Percentiles rank a stretch among this genome's conserved stretches.
phyloP scores from a whole-genome alignment of 2,797 vertebrate genomes.

The Chelon auratus region DNA sequence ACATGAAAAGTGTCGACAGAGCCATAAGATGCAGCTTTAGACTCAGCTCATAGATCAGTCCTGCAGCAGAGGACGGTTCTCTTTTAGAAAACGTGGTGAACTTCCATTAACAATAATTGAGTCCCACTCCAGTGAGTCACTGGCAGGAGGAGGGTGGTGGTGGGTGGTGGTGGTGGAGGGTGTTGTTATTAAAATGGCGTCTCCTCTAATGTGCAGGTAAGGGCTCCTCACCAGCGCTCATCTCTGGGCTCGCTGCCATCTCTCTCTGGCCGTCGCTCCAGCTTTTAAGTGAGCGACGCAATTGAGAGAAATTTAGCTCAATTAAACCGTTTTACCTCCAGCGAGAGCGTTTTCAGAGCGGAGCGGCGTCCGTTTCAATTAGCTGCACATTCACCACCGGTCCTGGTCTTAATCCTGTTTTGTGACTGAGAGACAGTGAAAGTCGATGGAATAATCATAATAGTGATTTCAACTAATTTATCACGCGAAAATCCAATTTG shows the following conservation, averaged over 20 bases:
- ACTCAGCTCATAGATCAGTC: background rate
- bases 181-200: conserved; percentile 76
- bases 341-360: conserved; percentile 69
- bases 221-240: conserved; percentile 67
- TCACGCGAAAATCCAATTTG: too few relatives aligned
- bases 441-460: too few relatives aligned
- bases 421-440: too few relatives aligned
- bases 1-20: too few relatives aligned
- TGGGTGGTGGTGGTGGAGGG: too few relatives aligned
- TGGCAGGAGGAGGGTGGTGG: conserved; percentile 22
- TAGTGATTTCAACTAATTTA: too few relatives aligned
- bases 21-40: background rate
- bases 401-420: too few relatives aligned
- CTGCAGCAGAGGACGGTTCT: conserved; percentile 21
- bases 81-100: conserved; percentile 50
- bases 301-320: conserved; percentile 84
- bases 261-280: conserved; percentile 54
- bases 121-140: conserved; percentile 69
- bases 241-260: conserved; percentile 61
- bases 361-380: conserved; percentile 73
- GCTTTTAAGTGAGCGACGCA: conserved; percentile 80
- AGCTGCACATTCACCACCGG: conserved; percentile 39
- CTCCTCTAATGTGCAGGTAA: conserved; percentile 81
- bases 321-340: conserved; percentile 79
- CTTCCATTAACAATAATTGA: conserved; percentile 76